These are phyloP conservation scores for Amaurobius ferox DNA, from an alignment of 2,888 invertebrate species.

Conservation along the genomic window DNA sequence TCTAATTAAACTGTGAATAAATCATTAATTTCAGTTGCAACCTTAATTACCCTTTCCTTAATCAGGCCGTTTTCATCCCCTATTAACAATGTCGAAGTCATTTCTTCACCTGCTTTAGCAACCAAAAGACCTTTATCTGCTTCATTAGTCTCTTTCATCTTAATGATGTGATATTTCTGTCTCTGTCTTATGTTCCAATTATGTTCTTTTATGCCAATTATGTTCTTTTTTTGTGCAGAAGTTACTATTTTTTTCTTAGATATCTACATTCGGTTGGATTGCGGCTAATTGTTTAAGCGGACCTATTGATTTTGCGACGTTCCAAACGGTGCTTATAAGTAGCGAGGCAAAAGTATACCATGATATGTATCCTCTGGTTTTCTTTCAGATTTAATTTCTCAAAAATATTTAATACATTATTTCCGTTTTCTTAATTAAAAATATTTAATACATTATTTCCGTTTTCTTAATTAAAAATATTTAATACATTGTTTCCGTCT, in stretches of 20 bases:
- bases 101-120: neutral
- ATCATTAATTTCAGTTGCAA: too few species aligned
- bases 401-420: too few species aligned
- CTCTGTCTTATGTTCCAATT: neutral
- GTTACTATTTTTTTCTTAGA: neutral
- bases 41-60: neutral
- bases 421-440: too few species aligned
- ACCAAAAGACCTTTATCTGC: neutral
- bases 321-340: too few species aligned
- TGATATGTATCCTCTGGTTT: too few species aligned
- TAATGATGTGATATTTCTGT: neutral
- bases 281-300: neutral
- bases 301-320: neutral
- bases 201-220: too few species aligned
- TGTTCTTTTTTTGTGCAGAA: neutral
- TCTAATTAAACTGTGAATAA: too few species aligned
- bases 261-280: neutral
- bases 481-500: too few species aligned
- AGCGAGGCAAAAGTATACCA: too few species aligned
- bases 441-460: too few species aligned
- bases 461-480: too few species aligned
- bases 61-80: neutral
- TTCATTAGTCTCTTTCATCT: neutral
- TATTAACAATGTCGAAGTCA: neutral
- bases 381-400: too few species aligned